Percentiles rank a stretch among this genome's conserved stretches.
phyloP scores from a whole-genome alignment of 2,797 vertebrate species.

The Spatula versicolor region DNA sequence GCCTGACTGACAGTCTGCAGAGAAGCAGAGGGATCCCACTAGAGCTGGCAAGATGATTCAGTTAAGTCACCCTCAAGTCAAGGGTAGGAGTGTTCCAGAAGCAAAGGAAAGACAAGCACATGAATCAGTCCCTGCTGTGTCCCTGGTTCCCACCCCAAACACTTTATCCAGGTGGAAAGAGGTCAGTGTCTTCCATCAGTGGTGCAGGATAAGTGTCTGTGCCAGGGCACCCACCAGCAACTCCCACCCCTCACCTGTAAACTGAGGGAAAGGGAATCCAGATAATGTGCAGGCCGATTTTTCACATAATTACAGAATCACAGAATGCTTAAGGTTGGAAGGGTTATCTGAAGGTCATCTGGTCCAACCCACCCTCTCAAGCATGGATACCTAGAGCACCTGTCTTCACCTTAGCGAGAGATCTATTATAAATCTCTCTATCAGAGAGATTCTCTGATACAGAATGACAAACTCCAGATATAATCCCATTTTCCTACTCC shows the following conservation, averaged over 20 bases:
- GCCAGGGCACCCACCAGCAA: fast-evolving
- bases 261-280: fast-evolving
- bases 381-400: background rate
- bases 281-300: fast-evolving
- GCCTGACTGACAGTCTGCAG: slow-evolving; percentile 7
- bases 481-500: background rate
- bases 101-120: background rate
- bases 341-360: background rate
- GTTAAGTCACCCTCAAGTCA: background rate
- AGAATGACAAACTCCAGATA: background rate
- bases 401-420: background rate
- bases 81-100: background rate
- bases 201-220: background rate
- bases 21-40: background rate
- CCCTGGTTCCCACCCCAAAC: background rate
- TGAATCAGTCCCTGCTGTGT: background rate
- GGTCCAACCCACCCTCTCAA: background rate
- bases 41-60: background rate
- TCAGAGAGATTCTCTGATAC: too few species aligned
- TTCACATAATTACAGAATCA: background rate
- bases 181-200: background rate
- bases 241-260: fast-evolving
- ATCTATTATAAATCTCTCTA: background rate
- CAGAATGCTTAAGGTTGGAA: background rate
- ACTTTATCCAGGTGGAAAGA: background rate